phyloP scores from a whole-genome alignment of 2,797 vertebrate genomes.

The Lepilemur septentrionalis region DNA sequence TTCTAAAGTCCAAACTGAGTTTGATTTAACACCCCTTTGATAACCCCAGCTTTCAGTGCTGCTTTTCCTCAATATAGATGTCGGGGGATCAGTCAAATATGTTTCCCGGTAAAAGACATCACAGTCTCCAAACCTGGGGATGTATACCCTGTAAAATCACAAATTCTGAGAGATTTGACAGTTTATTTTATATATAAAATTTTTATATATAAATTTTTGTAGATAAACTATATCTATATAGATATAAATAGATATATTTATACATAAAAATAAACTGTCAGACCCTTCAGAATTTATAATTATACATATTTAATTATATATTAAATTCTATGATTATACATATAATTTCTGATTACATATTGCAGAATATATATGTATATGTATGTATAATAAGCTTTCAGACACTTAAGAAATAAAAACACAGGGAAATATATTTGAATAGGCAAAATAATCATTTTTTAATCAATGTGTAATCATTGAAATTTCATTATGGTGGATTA shows the following conservation, averaged over 20 bases:
- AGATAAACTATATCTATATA: neutral
- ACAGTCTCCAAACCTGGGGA: neutral
- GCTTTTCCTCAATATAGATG: neutral
- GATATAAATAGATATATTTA: neutral
- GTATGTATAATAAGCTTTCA: neutral
- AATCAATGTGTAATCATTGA: neutral
- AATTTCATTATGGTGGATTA: neutral
- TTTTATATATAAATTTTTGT: neutral
- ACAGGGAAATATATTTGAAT: neutral
- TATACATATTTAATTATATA: neutral
- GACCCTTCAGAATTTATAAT: neutral
- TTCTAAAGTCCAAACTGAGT: no score
- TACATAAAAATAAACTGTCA: neutral
- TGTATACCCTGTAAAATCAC: neutral
- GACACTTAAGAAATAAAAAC: neutral
- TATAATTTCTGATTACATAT: neutral
- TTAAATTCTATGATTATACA: neutral
- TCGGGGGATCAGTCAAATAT: neutral
- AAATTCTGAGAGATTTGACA: neutral
- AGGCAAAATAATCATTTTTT: neutral
- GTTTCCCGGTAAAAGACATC: accelerated
- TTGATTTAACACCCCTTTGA: neutral
- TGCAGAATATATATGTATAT: neutral
- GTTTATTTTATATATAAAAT: neutral
- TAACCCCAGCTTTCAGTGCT: neutral